Conservation (phyloP, 2,113 vertebrate genomes). For the Tetraodon nigroviridis region DNA sequence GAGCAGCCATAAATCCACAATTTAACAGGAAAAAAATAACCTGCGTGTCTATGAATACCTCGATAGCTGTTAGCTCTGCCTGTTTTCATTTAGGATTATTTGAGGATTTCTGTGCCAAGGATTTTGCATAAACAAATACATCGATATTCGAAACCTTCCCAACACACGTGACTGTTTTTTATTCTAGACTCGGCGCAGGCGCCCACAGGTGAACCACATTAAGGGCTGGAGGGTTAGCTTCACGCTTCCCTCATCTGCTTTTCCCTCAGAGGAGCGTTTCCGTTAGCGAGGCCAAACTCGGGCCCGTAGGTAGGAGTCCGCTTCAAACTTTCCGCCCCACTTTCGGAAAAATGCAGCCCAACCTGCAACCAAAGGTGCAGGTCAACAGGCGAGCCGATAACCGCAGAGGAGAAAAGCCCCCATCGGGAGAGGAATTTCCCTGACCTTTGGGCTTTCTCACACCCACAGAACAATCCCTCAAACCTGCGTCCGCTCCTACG, state of each 20-base stretch:
- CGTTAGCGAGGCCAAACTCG: slow-evolving; percentile 52
- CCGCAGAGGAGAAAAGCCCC: not conserved
- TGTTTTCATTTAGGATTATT: too few relatives aligned
- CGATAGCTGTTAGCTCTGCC: too few relatives aligned
- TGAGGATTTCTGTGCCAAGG: too few relatives aligned
- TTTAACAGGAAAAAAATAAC: too few relatives aligned
- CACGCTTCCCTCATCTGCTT: slow-evolving; percentile 51
- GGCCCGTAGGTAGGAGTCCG: slow-evolving; percentile 47
- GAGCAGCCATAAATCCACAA: too few relatives aligned
- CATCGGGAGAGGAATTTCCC: slow-evolving; percentile 35
- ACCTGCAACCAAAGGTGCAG: slow-evolving; percentile 6
- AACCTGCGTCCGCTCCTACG: slow-evolving; percentile 20
- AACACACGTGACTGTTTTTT: slow-evolving; percentile 77
- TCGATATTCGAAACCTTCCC: slow-evolving; percentile 61
- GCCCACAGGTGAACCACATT: slow-evolving; percentile 43
- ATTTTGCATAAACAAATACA: too few relatives aligned
- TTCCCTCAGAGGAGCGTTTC: slow-evolving; percentile 52
- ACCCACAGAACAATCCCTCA: slow-evolving; percentile 22
- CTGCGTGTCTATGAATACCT: too few relatives aligned
- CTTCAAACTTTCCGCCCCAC: not conserved
- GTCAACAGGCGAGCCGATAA: slow-evolving; percentile 5
- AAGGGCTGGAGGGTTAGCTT: slow-evolving; percentile 37
- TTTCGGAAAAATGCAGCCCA: too few relatives aligned
- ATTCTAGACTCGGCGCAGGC: slow-evolving; percentile 16
- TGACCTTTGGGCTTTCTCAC: slow-evolving; percentile 40